Base-by-base conservation (phyloP, 2,797 vertebrate genomes). In the Nannoperca obscura region DNA sequence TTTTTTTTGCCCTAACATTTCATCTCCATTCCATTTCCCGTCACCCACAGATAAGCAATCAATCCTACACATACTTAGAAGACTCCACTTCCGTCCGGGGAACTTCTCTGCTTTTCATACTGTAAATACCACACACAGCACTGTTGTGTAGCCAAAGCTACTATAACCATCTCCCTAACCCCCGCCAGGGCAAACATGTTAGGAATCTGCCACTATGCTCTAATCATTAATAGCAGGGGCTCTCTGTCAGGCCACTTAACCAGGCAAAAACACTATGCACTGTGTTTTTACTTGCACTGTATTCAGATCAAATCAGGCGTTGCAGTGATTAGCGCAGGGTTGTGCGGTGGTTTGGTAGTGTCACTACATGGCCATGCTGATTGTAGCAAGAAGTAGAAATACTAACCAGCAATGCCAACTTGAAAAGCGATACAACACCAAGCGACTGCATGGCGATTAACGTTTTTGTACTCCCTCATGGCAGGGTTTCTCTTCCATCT, bases 191-290 rank as follows among this genome's bases (percentile, higher is more conserved):
- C 70, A 94, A 93, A 86, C 82, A 93, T 91, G 85, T 74, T 7
- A 86, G 85, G 86, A 93, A 94, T 93, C 85, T 88, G 84, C 89
- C 78, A 90, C 80, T 91, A 81, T 57, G 50, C 79, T 89, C 64
- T 94, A 95, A 95, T 95, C 90, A 95, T 94, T 95, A 90, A 95
- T 88, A 61, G 73, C 65, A 61, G 30, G 60, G 54, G 36, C 55
- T 81, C 74, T 74, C 55, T 80, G 85, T 80, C 54, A 67, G 42
- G 38, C 59, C 58, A 60, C 52, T 76, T 64, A 60, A 70, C 53
- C 65, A 66, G 63, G 40, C 49, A 63, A 65, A 50, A 80, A 74
- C 24, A 75, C 14, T 46, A 15, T 50, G 46, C 6, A 60, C 63
- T 75, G 27, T 59, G 38, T 34, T 34, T 34, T 34, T 34, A 34